These are phyloP conservation scores for Bombyx huttoni DNA, from an alignment of 2,888 invertebrate species.

Conservation along the genomic window DNA sequence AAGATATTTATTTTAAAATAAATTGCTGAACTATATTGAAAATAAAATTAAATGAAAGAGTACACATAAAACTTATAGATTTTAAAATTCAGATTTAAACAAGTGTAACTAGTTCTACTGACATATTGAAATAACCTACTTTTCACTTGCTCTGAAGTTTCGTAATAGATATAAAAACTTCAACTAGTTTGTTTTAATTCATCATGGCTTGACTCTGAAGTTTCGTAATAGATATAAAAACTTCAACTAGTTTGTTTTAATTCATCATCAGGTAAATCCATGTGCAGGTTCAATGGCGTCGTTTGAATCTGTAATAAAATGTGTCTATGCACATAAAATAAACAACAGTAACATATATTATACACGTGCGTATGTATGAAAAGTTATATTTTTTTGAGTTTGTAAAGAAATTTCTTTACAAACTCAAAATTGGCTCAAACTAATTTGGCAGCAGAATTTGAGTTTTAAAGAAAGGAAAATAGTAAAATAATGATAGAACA, in stretches of 20 bases:
- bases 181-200: slow-evolving; percentile 32
- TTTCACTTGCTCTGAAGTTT: slow-evolving; percentile 32
- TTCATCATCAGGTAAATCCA: slow-evolving; percentile 41
- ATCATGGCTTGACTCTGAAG: slow-evolving; percentile 29
- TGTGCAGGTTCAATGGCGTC: slow-evolving; percentile 28
- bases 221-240: slow-evolving; percentile 45
- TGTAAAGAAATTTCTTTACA: too few relatives aligned
- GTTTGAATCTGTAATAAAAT: slow-evolving; percentile 26
- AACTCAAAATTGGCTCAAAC: too few relatives aligned
- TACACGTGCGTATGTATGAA: too few relatives aligned
- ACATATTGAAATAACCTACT: slow-evolving; percentile 17
- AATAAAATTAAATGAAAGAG: not conserved
- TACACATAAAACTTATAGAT: not conserved
- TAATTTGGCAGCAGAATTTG: too few relatives aligned
- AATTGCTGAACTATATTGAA: not conserved
- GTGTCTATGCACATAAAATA: not conserved
- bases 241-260: slow-evolving; percentile 31
- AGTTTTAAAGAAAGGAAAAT: too few relatives aligned
- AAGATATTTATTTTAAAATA: slow-evolving; percentile 12
- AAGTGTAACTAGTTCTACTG: too few relatives aligned
- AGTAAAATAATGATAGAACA: too few relatives aligned
- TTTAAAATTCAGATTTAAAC: too few relatives aligned
- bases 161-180: slow-evolving; percentile 45
- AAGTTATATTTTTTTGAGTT: too few relatives aligned
- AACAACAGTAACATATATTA: too few relatives aligned